A percentile compares a stretch with the other conserved stretches of the same genome.
Conservation (phyloP, 2,797 vertebrate species). For the Psittacula echo region DNA sequence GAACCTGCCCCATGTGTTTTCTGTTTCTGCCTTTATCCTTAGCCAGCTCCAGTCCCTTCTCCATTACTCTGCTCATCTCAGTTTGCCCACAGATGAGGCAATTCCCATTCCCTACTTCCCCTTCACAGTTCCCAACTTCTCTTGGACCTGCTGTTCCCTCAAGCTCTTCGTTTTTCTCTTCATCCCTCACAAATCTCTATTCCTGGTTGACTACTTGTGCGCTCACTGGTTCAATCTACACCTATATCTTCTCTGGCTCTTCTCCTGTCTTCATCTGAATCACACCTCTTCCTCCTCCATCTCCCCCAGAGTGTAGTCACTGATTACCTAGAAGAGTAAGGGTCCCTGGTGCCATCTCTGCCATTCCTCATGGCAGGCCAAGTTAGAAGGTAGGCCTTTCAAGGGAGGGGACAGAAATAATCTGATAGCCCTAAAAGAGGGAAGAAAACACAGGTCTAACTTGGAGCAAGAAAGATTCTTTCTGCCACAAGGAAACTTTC, state of each 20-base stretch:
- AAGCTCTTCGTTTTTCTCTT: background rate
- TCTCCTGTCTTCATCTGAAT: background rate
- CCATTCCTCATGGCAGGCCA: background rate
- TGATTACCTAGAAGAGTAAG: background rate
- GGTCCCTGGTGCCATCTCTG: background rate
- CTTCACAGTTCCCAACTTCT: background rate
- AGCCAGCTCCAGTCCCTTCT: background rate
- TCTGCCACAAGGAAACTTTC: background rate
- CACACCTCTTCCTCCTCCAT: background rate
- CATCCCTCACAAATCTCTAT: background rate
- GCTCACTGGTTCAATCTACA: background rate
- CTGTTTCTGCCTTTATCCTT: background rate
- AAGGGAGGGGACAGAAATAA: background rate
- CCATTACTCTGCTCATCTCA: background rate
- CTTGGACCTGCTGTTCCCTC: background rate
- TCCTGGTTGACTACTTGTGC: background rate
- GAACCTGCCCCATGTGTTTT: background rate
- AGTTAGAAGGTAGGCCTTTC: background rate
- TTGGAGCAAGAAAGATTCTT: background rate
- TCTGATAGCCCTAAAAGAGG: background rate
- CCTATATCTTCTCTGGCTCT: background rate
- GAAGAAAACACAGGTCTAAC: background rate
- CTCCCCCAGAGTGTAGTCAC: background rate
- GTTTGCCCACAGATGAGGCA: background rate
- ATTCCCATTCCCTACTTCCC: background rate